A percentile compares a stretch with the other conserved stretches of the same genome.
Evolutionary conservation across 2,888 invertebrate genomes (phyloP).

Genomic region (Chaitophorus viminalis): DNA sequence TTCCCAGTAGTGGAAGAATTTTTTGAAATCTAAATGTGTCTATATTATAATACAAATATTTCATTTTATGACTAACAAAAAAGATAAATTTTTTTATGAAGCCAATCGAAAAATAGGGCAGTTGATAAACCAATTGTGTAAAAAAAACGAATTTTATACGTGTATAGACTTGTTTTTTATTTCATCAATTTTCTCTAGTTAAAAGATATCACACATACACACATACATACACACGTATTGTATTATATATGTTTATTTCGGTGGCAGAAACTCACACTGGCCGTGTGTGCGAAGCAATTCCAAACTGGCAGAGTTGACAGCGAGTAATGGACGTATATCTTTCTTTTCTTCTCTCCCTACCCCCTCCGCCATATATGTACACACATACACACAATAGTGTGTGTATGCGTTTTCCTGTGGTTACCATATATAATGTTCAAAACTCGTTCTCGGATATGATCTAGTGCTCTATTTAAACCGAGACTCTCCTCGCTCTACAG

Average conservation of each 20-base stretch:
- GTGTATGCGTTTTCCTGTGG: background rate
- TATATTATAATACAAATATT: no score
- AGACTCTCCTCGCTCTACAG: background rate
- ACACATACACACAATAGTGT: no score
- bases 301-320: conserved; percentile 54
- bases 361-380: background rate
- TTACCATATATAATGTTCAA: conserved; percentile 10
- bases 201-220: background rate
- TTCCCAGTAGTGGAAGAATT: no score
- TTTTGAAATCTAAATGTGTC: no score
- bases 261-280: conserved; percentile 3
- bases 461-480: conserved; percentile 55
- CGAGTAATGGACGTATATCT: conserved; percentile 54
- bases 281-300: conserved; percentile 54
- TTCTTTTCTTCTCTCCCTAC: background rate
- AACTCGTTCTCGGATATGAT: conserved; percentile 51
- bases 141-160: no score
- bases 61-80: no score
- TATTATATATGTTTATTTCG: conserved; percentile 33
- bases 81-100: no score
- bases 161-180: no score
- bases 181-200: no score
- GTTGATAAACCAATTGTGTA: no score
- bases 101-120: no score
- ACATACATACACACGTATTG: background rate